Base-by-base conservation (phyloP, 1,140 invertebrate species). In the Drosophila quadrilineata region DNA sequence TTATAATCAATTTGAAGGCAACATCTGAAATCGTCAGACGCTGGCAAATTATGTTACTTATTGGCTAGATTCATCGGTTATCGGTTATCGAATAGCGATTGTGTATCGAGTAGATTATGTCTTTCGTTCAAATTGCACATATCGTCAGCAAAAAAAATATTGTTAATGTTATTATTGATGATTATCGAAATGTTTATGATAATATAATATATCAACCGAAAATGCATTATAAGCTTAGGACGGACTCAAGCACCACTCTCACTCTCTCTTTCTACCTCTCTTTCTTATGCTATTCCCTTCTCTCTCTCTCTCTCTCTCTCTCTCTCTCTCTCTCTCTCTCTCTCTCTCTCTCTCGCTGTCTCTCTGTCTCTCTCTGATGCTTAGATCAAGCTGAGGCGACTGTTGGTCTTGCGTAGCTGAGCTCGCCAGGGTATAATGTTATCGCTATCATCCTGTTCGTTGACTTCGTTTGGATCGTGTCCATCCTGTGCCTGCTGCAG, bases 371-470 rank as follows among this genome's bases (percentile, higher is more conserved):
- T n/a, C n/a, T n/a, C n/a, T n/a, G n/a, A 12, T 10, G 8, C 24
- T 57, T 46, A 70, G 46, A 71, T 86, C 53, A 89, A 67, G 71
- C 88, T 90, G 17, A 90, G 75, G 35, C 89, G 80, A 90, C 95
- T 96, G 88, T 96, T 96, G 2, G 96, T 97, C 91, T 97, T 97
- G 72, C 95, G 92, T 29, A 97, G 91, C 85, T 96, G 95, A 10
- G 95, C 95, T 80, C 95, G 92, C 96, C 96, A 97, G 0, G 96
- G 96, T 29, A 96, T 96, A 40, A 96, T 96, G 86, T 94, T 91
- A 66, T 91, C 85, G 62, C 93, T 91, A 33, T 94, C 93, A 72
- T 93, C 91, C 24, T 90, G 85, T 16, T 92, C 90, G 17, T 91
- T n/a, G n/a, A n/a, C 89, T 64, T 85, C 74, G 60, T 50, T 40